These are phyloP conservation scores for Microcebus lehilahytsara DNA, from an alignment of 2,113 vertebrate genomes.

Conservation along the genomic window DNA sequence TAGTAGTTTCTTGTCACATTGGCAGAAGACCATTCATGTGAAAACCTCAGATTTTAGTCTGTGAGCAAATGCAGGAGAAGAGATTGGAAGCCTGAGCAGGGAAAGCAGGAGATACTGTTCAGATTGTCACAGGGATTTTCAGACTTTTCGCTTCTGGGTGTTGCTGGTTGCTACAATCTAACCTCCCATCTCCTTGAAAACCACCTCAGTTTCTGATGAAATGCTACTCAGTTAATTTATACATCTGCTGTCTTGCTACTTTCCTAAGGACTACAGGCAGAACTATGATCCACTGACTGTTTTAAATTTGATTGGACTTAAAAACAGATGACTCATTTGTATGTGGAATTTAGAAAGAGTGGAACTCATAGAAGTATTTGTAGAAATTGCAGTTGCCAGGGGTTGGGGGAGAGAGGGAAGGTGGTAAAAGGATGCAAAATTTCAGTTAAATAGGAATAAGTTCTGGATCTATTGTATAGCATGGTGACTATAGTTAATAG, in stretches of 20 bases:
- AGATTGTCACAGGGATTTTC: background rate
- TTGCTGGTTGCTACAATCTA: background rate
- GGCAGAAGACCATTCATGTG: background rate
- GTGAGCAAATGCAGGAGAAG: background rate
- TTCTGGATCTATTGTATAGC: background rate
- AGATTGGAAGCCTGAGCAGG: background rate
- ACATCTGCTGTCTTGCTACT: background rate
- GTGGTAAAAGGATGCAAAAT: background rate
- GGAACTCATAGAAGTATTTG: background rate
- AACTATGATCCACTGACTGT: background rate
- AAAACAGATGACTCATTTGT: background rate
- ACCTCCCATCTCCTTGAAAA: background rate
- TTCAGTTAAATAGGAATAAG: background rate
- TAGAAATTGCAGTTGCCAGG: background rate
- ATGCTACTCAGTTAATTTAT: background rate
- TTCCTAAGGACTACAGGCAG: background rate
- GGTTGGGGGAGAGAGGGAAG: background rate
- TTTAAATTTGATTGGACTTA: background rate
- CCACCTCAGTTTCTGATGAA: background rate
- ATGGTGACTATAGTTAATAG: background rate
- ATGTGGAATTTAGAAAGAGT: background rate
- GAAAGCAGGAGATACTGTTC: background rate
- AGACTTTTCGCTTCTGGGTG: background rate
- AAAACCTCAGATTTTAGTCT: background rate
- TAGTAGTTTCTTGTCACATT: background rate